Base-by-base conservation (phyloP, 2,888 invertebrate genomes). In the Smittia aterrima region DNA sequence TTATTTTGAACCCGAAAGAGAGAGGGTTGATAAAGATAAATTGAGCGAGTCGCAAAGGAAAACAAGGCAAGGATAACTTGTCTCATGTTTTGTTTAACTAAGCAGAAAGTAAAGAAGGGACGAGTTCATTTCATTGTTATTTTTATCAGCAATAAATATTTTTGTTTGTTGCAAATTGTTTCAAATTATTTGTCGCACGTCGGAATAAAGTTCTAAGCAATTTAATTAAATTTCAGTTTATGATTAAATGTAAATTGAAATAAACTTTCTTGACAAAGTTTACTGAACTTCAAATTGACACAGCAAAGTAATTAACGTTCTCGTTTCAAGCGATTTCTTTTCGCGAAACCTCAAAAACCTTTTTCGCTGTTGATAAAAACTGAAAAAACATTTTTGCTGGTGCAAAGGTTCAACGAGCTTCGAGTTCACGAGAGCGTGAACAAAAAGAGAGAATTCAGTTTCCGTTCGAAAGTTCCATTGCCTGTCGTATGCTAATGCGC, bases 391-490 rank as follows among this genome's bases (percentile, higher is more conserved):
- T 16, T 58, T 58, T 58, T n/a, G 18, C 22, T 2, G 4, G 22
- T 22, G 1, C n/a, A 58, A 2, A 16, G 18, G 58, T 58, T 58
- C 58, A 58, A 18, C 22, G 58, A 4, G 58, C 58, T 58, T 9
- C n/a, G 16, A 58, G 18, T 20, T 1, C 64, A 25, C 13, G 22
- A 7, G 58, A 58, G 20, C 58, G 22, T 58, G 22, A 58, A 18
- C 25, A 27, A 13, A 64, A 64, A 24, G 6, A 58, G 7, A 9
- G 20, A 58, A 58, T 58, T 18, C 22, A n/a, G 22, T 27, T 64
- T 64, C 64, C 64, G 64, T 64, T 64, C n/a, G 27, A 58, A 58
- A 58, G 58, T 58, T 58, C 58, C 18, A 58, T 22, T 4, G 20
- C 18, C 4, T 4, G 7, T 22, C 22, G 4, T n/a, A 20, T 22